Evolutionary conservation across 2,797 vertebrate genomes (phyloP).

Genomic region (Enteromius unitaeniatus): DNA sequence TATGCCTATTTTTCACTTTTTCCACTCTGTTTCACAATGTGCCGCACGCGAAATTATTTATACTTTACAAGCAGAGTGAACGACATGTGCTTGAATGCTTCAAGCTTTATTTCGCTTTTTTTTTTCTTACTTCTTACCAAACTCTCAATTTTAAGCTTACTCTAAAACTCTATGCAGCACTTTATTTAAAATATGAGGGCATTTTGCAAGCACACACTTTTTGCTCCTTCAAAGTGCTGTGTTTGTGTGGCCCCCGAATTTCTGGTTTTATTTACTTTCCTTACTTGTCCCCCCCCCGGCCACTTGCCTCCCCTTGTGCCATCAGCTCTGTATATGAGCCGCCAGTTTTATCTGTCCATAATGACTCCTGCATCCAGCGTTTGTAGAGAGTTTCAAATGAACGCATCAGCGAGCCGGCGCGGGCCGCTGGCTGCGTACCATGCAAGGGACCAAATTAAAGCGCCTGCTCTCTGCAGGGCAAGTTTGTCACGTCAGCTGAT

Average conservation of each 20-base stretch:
- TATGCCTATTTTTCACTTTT: conserved; percentile 71
- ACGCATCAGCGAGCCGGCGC: conserved; percentile 49
- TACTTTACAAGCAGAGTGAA: conserved; percentile 49
- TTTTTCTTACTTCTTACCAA: neutral
- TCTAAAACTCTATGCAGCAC: conserved; percentile 15
- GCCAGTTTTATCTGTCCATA: conserved; percentile 57
- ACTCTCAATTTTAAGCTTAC: conserved; percentile 24
- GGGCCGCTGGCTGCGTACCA: conserved; percentile 47
- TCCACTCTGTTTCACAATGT: conserved; percentile 64
- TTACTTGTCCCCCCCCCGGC: conserved; percentile 24
- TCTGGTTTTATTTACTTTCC: conserved; percentile 44
- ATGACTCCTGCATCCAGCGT: conserved; percentile 57
- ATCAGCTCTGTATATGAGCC: conserved; percentile 48
- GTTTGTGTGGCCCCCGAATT: conserved; percentile 15
- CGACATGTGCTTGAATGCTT: conserved; percentile 26
- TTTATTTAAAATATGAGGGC: conserved; percentile 30
- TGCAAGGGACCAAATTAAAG: conserved; percentile 58
- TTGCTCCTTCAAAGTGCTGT: neutral
- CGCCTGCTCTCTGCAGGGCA: conserved; percentile 60
- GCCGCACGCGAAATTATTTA: conserved; percentile 57
- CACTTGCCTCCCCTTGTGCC: conserved; percentile 52
- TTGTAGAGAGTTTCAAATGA: conserved; percentile 60
- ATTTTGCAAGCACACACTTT: conserved; percentile 34
- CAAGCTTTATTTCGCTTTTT: conserved; percentile 32
- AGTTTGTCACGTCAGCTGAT: conserved; percentile 66